These are phyloP conservation scores for Sarcophaga caerulescens DNA, from an alignment of 2,888 invertebrate genomes.

Conservation along the genomic window DNA sequence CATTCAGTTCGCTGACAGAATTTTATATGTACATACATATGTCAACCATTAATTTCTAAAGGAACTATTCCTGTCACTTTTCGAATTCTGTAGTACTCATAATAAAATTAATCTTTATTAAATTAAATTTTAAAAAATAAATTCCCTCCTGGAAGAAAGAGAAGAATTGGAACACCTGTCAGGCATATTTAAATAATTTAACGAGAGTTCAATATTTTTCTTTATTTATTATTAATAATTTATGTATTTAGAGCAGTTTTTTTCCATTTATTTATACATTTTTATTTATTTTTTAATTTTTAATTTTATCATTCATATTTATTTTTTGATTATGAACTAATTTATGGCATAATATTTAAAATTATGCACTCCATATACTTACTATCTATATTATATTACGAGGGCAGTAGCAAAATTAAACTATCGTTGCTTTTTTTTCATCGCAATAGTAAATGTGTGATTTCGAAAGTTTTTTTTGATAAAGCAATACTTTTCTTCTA, in stretches of 20 bases:
- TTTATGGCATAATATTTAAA: conserved; percentile 66
- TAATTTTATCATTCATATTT: conserved; percentile 55
- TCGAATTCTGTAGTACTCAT: no score
- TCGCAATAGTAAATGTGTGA: no score
- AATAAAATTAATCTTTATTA: no score
- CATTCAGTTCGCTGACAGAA: no score
- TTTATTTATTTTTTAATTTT: conserved; percentile 12
- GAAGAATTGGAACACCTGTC: conserved; percentile 38
- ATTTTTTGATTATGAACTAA: conserved; percentile 64
- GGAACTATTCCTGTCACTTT: no score
- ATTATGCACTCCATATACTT: conserved; percentile 58
- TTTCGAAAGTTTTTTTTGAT: no score
- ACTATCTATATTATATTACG: background rate
- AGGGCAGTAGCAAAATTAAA: background rate
- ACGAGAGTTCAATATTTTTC: background rate
- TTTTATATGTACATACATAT: no score
- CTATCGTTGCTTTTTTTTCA: no score
- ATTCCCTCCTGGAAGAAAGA: background rate
- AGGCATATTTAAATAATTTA: background rate
- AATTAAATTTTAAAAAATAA: background rate
- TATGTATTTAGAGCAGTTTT: conserved; percentile 33
- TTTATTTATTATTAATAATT: conserved; percentile 16
- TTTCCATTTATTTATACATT: background rate
- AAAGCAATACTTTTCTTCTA: no score
- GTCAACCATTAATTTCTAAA: no score